phyloP scores from a whole-genome alignment of 2,113 vertebrate genomes.

The Hypomesus transpacificus region DNA sequence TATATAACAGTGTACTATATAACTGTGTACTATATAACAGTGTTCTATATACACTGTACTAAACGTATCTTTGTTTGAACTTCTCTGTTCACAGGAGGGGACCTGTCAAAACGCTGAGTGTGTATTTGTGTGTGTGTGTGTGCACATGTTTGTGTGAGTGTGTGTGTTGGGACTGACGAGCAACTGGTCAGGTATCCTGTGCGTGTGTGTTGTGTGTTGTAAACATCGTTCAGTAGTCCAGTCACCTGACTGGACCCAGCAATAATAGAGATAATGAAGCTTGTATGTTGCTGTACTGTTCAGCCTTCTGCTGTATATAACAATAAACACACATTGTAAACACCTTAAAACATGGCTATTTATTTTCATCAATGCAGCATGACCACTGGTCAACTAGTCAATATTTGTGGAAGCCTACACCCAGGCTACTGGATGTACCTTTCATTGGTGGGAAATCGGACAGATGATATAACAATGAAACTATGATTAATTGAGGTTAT shows the following conservation, averaged over 20 bases:
- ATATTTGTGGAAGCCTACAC: too few relatives aligned
- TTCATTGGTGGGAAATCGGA: too few relatives aligned
- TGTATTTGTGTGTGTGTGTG: constrained; percentile 4
- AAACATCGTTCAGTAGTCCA: constrained; percentile 45
- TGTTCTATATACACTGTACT: not conserved
- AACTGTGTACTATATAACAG: too few relatives aligned
- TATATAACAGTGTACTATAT: too few relatives aligned
- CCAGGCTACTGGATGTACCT: too few relatives aligned
- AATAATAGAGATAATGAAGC: constrained; percentile 47
- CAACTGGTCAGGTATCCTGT: constrained; percentile 4
- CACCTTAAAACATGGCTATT: too few relatives aligned
- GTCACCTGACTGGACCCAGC: constrained; percentile 63
- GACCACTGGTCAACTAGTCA: too few relatives aligned
- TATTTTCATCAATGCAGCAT: too few relatives aligned
- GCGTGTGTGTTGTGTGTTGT: constrained; percentile 13
- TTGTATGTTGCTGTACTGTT: constrained; percentile 52
- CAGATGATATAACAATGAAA: too few relatives aligned
- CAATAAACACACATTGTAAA: too few relatives aligned
- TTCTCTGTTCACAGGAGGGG: constrained; percentile 63
- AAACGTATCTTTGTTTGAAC: constrained; percentile 13
- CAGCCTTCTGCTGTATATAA: constrained; percentile 42
- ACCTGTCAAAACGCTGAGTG: constrained; percentile 71
- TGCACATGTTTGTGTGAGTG: not conserved
- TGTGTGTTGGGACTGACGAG: constrained; percentile 16
- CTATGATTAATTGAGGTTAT: too few relatives aligned